A percentile compares a stretch with the other conserved stretches of the same genome.
Evolutionary conservation across 2,888 invertebrate species (phyloP).

Genomic region (Microplitis deprimator): DNA sequence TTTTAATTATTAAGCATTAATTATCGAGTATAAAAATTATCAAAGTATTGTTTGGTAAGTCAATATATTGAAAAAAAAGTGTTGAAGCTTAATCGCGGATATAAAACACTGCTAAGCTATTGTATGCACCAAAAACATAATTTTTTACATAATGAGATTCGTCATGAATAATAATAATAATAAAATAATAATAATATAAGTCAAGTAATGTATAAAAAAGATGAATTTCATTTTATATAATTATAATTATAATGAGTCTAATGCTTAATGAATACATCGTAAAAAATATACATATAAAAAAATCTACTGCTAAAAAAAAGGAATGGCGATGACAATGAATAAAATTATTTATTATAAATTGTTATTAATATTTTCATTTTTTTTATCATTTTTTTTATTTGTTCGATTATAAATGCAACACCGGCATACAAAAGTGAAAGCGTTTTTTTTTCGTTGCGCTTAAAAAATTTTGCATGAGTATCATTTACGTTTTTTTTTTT

Average conservation of each 20-base stretch:
- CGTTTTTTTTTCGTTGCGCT: slow-evolving; percentile 29
- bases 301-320: slow-evolving; percentile 39
- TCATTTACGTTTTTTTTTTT: background rate
- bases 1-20: background rate
- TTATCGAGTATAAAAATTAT: slow-evolving; percentile 10
- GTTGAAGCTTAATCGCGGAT: slow-evolving; percentile 6
- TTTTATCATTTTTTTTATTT: slow-evolving; percentile 48
- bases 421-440: slow-evolving; percentile 37
- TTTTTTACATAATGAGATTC: slow-evolving; percentile 10
- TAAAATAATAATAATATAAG: slow-evolving; percentile 17
- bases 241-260: background rate
- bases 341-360: slow-evolving; percentile 38
- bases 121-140: background rate
- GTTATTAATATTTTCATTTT: slow-evolving; percentile 22
- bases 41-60: slow-evolving; percentile 13
- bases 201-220: slow-evolving; percentile 7
- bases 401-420: slow-evolving; percentile 35
- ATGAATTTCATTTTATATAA: slow-evolving; percentile 17
- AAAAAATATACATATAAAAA: slow-evolving; percentile 44
- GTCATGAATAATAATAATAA: background rate
- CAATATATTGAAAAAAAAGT: slow-evolving; percentile 5
- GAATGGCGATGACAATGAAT: slow-evolving; percentile 37
- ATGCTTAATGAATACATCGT: slow-evolving; percentile 35
- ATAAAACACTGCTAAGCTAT: background rate
- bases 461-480: slow-evolving; percentile 33